phyloP scores from a whole-genome alignment of 2,797 vertebrate genomes.

The Phalloptychus januarius region DNA sequence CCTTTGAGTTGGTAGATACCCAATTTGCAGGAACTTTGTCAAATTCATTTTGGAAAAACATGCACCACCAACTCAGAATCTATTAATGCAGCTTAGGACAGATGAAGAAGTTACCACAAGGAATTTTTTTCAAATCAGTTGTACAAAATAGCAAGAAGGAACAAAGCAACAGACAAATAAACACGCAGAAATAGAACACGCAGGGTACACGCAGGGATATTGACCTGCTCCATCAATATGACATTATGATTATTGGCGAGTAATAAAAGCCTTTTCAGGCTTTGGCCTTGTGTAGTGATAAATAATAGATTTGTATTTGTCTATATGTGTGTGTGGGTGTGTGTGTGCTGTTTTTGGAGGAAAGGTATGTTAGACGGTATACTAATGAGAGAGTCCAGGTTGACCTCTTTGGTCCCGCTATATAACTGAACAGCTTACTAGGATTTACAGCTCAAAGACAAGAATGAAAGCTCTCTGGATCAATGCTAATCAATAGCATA shows the following conservation, averaged over 20 bases:
- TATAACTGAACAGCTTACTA: constrained; percentile 57
- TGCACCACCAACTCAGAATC: constrained; percentile 33
- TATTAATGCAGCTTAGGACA: not conserved
- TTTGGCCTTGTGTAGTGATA: constrained; percentile 64
- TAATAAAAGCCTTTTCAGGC: constrained; percentile 70
- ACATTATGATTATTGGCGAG: constrained; percentile 78
- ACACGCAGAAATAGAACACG: too few relatives aligned
- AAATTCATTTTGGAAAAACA: constrained; percentile 9
- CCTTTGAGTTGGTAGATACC: constrained; percentile 48
- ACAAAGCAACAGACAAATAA: constrained; percentile 31
- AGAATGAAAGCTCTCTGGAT: constrained; percentile 50
- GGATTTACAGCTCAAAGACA: constrained; percentile 62
- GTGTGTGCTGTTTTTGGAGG: constrained; percentile 19
- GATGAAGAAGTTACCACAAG: not conserved
- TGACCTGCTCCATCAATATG: constrained; percentile 72
- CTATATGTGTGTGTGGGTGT: constrained; percentile 26
- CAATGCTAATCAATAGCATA: constrained; percentile 64
- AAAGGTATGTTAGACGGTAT: constrained; percentile 23
- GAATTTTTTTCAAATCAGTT: not conserved
- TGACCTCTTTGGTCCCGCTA: constrained; percentile 39
- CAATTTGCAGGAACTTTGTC: constrained; percentile 9
- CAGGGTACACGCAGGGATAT: constrained; percentile 56
- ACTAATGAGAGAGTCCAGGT: constrained; percentile 48
- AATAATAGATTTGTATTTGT: constrained; percentile 46
- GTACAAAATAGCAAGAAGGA: constrained; percentile 5